phyloP scores from a whole-genome alignment of 2,888 invertebrate species.

The Cordilura impudica region DNA sequence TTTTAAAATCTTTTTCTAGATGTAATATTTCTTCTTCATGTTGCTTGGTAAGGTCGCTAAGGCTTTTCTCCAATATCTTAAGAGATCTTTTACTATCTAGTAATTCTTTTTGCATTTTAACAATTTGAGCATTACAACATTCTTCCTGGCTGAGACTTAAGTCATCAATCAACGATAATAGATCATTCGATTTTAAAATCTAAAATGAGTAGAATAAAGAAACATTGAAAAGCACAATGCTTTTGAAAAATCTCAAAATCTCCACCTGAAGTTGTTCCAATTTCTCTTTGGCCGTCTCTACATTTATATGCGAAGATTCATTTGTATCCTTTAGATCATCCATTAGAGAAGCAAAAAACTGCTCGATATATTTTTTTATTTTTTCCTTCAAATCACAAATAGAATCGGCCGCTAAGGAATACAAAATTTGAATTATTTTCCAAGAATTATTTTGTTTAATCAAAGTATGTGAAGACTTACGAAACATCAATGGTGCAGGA shows the following conservation, averaged over 20 bases:
- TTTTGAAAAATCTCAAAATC: not conserved
- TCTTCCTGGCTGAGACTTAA: slow-evolving; percentile 30
- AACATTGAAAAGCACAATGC: not conserved
- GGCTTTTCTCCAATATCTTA: slow-evolving; percentile 41
- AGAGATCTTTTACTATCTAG: slow-evolving; percentile 55
- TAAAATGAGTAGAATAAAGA: slow-evolving; percentile 5
- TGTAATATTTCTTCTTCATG: slow-evolving; percentile 36
- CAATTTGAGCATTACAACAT: slow-evolving; percentile 27
- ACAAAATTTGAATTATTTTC: not conserved
- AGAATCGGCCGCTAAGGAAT: slow-evolving; percentile 35
- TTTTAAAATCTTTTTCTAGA: slow-evolving; percentile 38
- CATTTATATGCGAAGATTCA: slow-evolving; percentile 5
- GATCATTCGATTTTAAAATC: slow-evolving; percentile 42
- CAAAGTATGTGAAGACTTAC: slow-evolving; percentile 61
- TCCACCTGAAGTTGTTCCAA: slow-evolving; percentile 59
- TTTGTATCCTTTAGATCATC: slow-evolving; percentile 41
- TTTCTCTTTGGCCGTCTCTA: slow-evolving; percentile 38
- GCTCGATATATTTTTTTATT: slow-evolving; percentile 54
- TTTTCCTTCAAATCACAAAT: slow-evolving; percentile 64
- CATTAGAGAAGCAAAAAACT: slow-evolving; percentile 42
- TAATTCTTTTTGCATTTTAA: slow-evolving; percentile 49
- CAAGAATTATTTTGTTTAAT: not conserved
- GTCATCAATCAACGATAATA: slow-evolving; percentile 46
- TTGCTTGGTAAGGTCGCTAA: slow-evolving; percentile 44
- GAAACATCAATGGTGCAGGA: slow-evolving; percentile 64